phyloP scores from a whole-genome alignment of 1,140 invertebrate genomes.

The Drosophila littoralis region DNA sequence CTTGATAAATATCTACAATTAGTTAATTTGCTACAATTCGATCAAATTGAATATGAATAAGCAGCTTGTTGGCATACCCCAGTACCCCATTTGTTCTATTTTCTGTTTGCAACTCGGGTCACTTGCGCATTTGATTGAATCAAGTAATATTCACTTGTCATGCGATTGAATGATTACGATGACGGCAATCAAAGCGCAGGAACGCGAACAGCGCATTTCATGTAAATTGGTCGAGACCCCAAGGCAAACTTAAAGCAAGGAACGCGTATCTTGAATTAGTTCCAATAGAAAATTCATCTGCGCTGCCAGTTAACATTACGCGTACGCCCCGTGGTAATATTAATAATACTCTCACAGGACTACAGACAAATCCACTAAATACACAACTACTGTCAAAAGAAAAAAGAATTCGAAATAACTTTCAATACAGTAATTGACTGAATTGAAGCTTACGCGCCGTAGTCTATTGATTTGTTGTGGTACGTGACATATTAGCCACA shows the following conservation, averaged over 20 bases:
- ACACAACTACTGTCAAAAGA: constrained; percentile 1
- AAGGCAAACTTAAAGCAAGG: neutral
- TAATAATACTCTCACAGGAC: constrained; percentile 22
- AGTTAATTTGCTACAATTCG: constrained; percentile 57
- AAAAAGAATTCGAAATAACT: neutral
- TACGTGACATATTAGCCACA: neutral
- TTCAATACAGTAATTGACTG: neutral
- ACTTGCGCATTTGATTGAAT: constrained; percentile 68
- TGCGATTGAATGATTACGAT: constrained; percentile 72
- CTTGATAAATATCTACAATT: constrained; percentile 57
- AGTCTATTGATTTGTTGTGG: neutral
- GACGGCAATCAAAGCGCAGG: constrained; percentile 29
- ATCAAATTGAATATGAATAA: constrained; percentile 41
- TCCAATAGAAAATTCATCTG: neutral
- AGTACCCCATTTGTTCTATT: neutral
- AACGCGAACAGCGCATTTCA: constrained; percentile 21
- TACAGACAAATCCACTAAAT: neutral
- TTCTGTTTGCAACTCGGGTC: constrained; percentile 49
- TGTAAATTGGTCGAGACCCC: neutral
- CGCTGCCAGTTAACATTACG: constrained; percentile 34
- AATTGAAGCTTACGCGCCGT: too few relatives aligned
- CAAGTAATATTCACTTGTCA: constrained; percentile 70
- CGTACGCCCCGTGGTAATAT: constrained; percentile 44
- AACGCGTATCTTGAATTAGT: neutral
- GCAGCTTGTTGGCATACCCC: constrained; percentile 13